phyloP scores from a whole-genome alignment of 2,888 invertebrate species.

The Parnassius apollo region DNA sequence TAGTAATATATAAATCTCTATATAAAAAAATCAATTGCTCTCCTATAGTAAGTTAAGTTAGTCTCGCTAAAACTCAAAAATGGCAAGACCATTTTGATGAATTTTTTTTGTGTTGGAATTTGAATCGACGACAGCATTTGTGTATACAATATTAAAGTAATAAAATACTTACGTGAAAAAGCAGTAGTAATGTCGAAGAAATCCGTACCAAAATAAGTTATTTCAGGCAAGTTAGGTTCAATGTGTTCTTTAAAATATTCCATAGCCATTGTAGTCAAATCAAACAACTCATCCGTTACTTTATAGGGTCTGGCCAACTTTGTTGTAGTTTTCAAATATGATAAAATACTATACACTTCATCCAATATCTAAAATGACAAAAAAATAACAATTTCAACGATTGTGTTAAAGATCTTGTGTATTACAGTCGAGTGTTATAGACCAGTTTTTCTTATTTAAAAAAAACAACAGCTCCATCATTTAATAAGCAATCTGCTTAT shows the following conservation, averaged over 20 bases:
- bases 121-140: no score
- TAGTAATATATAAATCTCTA: no score
- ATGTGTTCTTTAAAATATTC: constrained; percentile 97
- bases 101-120: no score
- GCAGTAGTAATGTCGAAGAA: constrained; percentile 89
- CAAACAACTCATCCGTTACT: constrained; percentile 96
- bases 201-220: constrained; percentile 92
- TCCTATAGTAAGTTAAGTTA: no score
- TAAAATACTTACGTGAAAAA: constrained; percentile 82
- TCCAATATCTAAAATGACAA: constrained; percentile 87
- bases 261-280: constrained; percentile 98
- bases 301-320: constrained; percentile 93
- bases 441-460: no score
- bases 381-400: not conserved
- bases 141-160: constrained; percentile 2
- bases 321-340: constrained; percentile 90
- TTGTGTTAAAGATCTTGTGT: no score
- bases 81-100: no score
- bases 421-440: no score
- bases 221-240: constrained; percentile 93
- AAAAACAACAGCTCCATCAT: no score
- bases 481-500: no score
- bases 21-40: no score
- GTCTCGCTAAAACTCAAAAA: no score
- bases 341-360: constrained; percentile 93